Percentiles rank a stretch among this genome's conserved stretches.
Evolutionary conservation across 2,113 vertebrate species (phyloP).

Genomic region (Sylvietta virens): DNA sequence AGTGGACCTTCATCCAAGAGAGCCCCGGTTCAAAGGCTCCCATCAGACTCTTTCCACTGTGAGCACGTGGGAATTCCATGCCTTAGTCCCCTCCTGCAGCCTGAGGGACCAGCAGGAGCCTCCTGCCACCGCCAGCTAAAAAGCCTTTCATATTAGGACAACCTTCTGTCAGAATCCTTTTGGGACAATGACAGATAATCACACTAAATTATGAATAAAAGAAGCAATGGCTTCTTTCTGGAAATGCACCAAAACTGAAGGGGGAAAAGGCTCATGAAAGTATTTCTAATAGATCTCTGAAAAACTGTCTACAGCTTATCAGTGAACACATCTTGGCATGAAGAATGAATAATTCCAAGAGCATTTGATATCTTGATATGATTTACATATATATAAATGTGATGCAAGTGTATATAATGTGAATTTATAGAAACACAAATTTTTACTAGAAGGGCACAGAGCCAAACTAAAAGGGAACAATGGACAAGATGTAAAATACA

Average conservation of each 20-base stretch:
- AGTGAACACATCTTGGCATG: background rate
- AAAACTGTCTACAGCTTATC: background rate
- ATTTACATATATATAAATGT: background rate
- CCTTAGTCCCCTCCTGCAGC: background rate
- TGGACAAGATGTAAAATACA: background rate
- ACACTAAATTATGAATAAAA: background rate
- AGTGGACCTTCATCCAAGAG: background rate
- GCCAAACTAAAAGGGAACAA: background rate
- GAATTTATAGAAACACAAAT: background rate
- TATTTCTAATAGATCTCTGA: background rate
- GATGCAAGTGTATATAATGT: background rate
- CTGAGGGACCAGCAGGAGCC: background rate
- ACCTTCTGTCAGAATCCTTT: background rate
- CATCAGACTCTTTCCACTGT: rapidly evolving
- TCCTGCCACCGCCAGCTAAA: background rate
- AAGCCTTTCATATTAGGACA: background rate
- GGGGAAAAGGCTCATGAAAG: background rate
- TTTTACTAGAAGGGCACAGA: background rate
- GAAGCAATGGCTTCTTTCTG: background rate
- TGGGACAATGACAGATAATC: background rate
- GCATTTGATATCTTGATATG: background rate
- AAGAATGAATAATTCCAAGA: background rate
- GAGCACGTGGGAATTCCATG: background rate
- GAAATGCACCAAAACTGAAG: background rate
- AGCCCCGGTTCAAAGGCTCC: background rate